These are phyloP conservation scores for Meta bourneti DNA, from an alignment of 2,888 invertebrate genomes.

Conservation along the genomic window DNA sequence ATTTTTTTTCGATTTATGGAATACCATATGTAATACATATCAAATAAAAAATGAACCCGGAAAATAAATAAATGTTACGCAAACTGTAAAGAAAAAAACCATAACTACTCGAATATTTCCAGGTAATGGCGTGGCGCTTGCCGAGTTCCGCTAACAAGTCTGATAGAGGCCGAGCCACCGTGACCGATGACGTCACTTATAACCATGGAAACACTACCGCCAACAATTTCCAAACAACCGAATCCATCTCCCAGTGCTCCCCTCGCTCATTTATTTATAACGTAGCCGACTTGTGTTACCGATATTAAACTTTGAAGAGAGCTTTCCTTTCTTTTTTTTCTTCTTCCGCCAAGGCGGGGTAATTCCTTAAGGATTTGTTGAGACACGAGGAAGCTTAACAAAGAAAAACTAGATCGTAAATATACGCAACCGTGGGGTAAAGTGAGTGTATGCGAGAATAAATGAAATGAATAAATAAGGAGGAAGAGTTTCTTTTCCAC, in stretches of 20 bases:
- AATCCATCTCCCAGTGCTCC: conserved; percentile 42
- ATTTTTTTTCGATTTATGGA: too few relatives aligned
- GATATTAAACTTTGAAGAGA: conserved; percentile 66
- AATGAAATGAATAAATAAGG: conserved; percentile 50
- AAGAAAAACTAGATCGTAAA: conserved; percentile 53
- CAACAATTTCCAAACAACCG: conserved; percentile 73
- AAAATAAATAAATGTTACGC: too few relatives aligned
- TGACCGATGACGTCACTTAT: conserved; percentile 71
- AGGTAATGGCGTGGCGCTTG: conserved; percentile 37
- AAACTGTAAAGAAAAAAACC: too few relatives aligned
- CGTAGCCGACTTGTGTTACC: conserved; percentile 53
- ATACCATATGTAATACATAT: too few relatives aligned
- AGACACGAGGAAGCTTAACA: conserved; percentile 22
- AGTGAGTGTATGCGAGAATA: conserved; percentile 15
- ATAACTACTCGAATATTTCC: conserved; percentile 1
- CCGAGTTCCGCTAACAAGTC: conserved; percentile 32
- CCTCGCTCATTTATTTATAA: conserved; percentile 62
- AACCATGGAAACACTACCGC: conserved; percentile 71
- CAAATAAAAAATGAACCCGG: too few relatives aligned
- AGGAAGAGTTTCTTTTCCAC: neutral
- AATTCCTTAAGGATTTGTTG: conserved; percentile 61
- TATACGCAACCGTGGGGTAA: conserved; percentile 18
- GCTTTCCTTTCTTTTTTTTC: conserved; percentile 20
- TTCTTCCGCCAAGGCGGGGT: conserved; percentile 6
- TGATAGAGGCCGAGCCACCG: conserved; percentile 41